Evolutionary conservation across 2,113 vertebrate species (phyloP).

Genomic region (Tympanuchus pallidicinctus): DNA sequence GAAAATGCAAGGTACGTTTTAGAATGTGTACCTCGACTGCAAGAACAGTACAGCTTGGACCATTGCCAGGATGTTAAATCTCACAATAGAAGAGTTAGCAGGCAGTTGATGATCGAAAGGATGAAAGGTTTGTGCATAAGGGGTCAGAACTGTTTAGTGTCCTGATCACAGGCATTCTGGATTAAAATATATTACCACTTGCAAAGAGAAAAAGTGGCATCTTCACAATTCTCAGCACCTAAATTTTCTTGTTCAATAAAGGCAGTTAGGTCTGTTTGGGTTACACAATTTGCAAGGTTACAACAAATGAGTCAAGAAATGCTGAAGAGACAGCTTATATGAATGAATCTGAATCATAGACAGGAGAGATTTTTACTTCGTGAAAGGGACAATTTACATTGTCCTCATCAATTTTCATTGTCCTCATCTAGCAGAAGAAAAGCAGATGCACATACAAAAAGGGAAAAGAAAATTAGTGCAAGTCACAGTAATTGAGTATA

Average conservation of each 20-base stretch:
- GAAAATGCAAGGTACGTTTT: background rate
- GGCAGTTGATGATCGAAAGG: background rate
- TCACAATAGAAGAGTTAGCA: background rate
- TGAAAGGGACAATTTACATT: background rate
- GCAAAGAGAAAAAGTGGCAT: background rate
- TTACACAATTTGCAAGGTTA: background rate
- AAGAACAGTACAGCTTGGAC: background rate
- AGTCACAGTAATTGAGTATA: background rate
- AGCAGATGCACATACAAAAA: background rate
- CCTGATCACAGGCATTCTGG: background rate
- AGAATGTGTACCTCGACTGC: background rate
- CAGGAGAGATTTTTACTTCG: background rate
- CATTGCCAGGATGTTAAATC: background rate
- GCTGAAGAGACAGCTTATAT: background rate
- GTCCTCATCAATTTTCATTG: background rate
- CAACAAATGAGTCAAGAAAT: background rate
- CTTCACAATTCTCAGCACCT: background rate
- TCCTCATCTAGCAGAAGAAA: background rate
- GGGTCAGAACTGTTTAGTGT: background rate
- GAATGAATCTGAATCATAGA: background rate
- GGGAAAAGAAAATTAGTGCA: background rate
- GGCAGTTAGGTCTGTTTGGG: background rate
- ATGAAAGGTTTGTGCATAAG: fast-evolving
- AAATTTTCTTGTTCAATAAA: background rate
- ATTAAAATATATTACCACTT: background rate